Percentiles rank a stretch among this genome's conserved stretches.
These are phyloP conservation scores for Tupaia tana DNA, from an alignment of 2,113 vertebrate genomes.

Conservation along the genomic window DNA sequence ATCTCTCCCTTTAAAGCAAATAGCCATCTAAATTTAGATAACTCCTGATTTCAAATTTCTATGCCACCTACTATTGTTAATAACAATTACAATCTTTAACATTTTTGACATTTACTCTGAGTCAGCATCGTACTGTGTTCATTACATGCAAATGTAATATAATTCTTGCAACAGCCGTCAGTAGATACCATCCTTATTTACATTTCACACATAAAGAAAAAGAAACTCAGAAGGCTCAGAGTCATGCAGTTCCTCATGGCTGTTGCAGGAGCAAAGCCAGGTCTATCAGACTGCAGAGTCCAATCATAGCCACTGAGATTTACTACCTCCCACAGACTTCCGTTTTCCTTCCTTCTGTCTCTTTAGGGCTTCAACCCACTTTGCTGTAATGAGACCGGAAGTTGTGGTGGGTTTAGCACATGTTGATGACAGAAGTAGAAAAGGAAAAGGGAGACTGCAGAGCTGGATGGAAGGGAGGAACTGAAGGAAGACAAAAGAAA, in stretches of 20 bases:
- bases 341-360: conserved; percentile 46
- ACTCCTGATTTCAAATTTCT: conserved; percentile 1
- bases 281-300: neutral
- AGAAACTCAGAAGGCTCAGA: neutral
- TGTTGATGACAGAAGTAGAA: neutral
- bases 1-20: neutral
- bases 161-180: neutral
- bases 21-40: neutral
- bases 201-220: neutral
- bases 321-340: conserved; percentile 39
- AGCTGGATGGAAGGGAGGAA: neutral
- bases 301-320: neutral
- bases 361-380: neutral
- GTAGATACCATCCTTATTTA: neutral
- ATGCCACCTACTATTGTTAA: neutral
- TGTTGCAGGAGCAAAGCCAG: neutral
- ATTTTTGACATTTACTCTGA: neutral
- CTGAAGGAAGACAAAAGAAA: no score
- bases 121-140: neutral
- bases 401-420: neutral
- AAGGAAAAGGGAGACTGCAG: neutral
- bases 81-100: neutral
- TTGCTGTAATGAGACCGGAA: conserved; percentile 6
- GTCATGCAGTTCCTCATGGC: neutral
- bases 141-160: neutral